Evolutionary conservation across 2,797 vertebrate genomes (phyloP).

Genomic region (Falco berigora): DNA sequence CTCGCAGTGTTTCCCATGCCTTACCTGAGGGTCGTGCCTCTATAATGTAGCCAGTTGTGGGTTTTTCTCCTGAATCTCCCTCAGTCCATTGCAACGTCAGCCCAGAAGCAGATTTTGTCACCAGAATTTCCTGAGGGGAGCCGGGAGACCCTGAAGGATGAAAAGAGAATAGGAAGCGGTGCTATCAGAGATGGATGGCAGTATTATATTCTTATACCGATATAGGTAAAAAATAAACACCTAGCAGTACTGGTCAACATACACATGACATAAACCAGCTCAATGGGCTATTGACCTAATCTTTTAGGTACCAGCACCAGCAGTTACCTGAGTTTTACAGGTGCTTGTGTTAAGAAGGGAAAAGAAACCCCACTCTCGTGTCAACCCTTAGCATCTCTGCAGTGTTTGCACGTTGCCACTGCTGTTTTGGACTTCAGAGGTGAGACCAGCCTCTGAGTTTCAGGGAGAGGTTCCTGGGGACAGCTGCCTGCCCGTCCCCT

Average conservation of each 20-base stretch:
- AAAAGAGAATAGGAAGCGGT: background rate
- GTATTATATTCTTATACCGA: background rate
- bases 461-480: background rate
- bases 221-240: background rate
- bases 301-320: background rate
- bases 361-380: background rate
- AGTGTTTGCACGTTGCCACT: background rate
- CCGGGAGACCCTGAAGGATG: conserved; percentile 83
- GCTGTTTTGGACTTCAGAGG: background rate
- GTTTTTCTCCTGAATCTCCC: conserved; percentile 77
- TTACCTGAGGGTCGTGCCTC: conserved; percentile 92
- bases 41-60: conserved; percentile 85
- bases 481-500: background rate
- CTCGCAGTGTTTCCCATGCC: background rate
- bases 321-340: background rate
- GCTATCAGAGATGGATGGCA: background rate
- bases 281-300: background rate
- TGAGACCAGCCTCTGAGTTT: background rate
- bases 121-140: conserved; percentile 81
- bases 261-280: background rate
- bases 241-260: background rate
- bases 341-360: background rate
- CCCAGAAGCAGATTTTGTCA: conserved; percentile 84
- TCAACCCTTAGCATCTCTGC: background rate
- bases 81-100: conserved; percentile 86